A percentile compares a stretch with the other conserved stretches of the same genome.
Evolutionary conservation across 30 jellyfish, hydroid and myxozoan genomes (phyloP).

Genomic region (Euphysa ruthae): DNA sequence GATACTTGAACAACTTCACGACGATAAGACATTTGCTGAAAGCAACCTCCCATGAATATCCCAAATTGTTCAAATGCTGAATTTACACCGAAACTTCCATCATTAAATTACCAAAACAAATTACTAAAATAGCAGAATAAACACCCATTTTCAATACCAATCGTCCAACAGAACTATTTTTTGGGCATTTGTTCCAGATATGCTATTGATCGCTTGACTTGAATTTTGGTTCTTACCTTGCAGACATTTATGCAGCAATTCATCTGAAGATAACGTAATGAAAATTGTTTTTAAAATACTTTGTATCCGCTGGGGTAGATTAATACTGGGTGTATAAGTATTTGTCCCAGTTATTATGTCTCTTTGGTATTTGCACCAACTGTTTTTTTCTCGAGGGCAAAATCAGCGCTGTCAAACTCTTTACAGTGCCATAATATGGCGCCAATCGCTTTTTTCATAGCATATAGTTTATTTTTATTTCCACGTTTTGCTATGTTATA

Average conservation of each 20-base stretch:
- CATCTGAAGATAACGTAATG: constrained; percentile 11
- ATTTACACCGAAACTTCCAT: constrained; percentile 20
- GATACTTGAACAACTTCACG: too few relatives aligned
- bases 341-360: constrained; percentile 4
- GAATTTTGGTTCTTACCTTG: constrained; percentile 34
- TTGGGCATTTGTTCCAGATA: constrained; percentile 12
- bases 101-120: constrained; percentile 20
- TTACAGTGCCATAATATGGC: constrained; percentile 40
- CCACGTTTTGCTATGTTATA: constrained; percentile 35
- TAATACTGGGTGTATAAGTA: constrained; percentile 3
- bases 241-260: constrained; percentile 7
- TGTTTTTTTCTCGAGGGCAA: constrained; percentile 22
- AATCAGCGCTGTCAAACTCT: constrained; percentile 20
- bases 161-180: neutral
- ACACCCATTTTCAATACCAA: constrained; percentile 3
- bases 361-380: constrained; percentile 26
- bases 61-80: constrained; percentile 3
- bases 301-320: constrained; percentile 27
- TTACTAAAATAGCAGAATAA: constrained; percentile 27
- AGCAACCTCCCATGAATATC: too few relatives aligned
- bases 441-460: constrained; percentile 37
- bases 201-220: constrained; percentile 12
- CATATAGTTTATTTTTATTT: constrained; percentile 16
- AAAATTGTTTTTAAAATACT: constrained; percentile 3
- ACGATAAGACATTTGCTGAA: too few relatives aligned